phyloP scores from a whole-genome alignment of 2,888 invertebrate species.

The Cheilosia scutellata region DNA sequence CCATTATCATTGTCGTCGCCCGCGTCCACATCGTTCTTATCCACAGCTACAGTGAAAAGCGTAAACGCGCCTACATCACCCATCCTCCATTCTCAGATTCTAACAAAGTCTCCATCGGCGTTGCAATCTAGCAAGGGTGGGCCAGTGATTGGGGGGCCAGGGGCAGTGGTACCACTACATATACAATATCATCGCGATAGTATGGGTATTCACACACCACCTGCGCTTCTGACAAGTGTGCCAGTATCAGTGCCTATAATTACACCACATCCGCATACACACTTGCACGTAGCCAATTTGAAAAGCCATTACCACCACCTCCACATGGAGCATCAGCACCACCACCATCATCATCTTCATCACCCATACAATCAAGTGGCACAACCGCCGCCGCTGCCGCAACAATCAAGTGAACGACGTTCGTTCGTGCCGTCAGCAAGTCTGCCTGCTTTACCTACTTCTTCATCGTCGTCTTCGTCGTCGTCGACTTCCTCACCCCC shows the following conservation, averaged over 20 bases:
- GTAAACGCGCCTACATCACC: conserved; percentile 73
- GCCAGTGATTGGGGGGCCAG: conserved; percentile 68
- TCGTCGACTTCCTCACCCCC: conserved; percentile 71
- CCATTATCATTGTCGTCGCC: conserved; percentile 77
- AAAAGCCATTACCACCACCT: conserved; percentile 72
- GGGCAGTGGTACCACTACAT: conserved; percentile 76
- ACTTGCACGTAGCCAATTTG: conserved; percentile 70
- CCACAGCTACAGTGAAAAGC: conserved; percentile 70
- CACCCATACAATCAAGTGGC: conserved; percentile 75
- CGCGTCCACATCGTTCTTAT: conserved; percentile 75
- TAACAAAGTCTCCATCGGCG: conserved; percentile 60
- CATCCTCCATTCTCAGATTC: conserved; percentile 69
- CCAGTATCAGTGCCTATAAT: conserved; percentile 80
- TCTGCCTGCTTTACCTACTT: conserved; percentile 78
- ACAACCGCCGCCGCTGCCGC: conserved; percentile 55
- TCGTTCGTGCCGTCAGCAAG: conserved; percentile 79
- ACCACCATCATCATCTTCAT: conserved; percentile 74
- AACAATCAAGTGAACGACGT: conserved; percentile 73
- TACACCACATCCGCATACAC: conserved; percentile 77
- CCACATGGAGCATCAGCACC: conserved; percentile 66
- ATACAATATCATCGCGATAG: conserved; percentile 67
- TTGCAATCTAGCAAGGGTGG: conserved; percentile 47
- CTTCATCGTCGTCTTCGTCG: conserved; percentile 71
- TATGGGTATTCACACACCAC: conserved; percentile 76
- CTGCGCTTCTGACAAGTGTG: conserved; percentile 78